Evolutionary conservation across 2,888 invertebrate genomes (phyloP), one percentile per base, ranked within the genome.

Genomic region (Arge pagana): DNA sequence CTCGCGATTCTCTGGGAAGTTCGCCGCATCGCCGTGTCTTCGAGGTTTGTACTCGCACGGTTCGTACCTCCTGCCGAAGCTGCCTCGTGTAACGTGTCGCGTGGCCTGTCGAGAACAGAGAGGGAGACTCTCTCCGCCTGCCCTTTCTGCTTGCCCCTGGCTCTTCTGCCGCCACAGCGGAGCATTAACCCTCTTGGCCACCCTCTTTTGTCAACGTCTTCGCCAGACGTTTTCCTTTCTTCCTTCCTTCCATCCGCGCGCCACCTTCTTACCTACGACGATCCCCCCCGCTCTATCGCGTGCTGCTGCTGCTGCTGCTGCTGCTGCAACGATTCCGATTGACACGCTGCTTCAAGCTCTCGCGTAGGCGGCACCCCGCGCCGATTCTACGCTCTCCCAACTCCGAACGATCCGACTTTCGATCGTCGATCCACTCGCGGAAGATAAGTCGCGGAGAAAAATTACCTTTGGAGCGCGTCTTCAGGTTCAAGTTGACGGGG

Each of bases 401-500:
- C n/a, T n/a, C n/a, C n/a, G n/a, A n/a, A n/a, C n/a, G n/a, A n/a
- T n/a, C n/a, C n/a, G n/a, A n/a, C n/a, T n/a, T 7, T 8, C n/a
- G n/a, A 28, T 8, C 7, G 28, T 28, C 28, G n/a, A 28, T 8
- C 28, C 8, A 39, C 48, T n/a, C n/a, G n/a, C n/a, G n/a, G n/a
- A n/a, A n/a, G n/a, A n/a, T n/a, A n/a, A n/a, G n/a, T n/a, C n/a
- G n/a, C n/a, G n/a, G n/a, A n/a, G n/a, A n/a, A n/a, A n/a, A n/a
- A n/a, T 50, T 13, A 51, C 50, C 50, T 35, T 51, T 51, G 28
- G 35, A 58, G 54, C 67, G 68, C 35, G 61, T 66, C 59, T 74
- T 74, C 52, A 67, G 60, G 50, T 74, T 74, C 48, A 71, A 65
- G 51, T 73, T 69, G 50, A 70, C 68, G 39, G 70, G 65, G 7